Evolutionary conservation across 2,888 invertebrate genomes (phyloP).

Genomic region (Scaptomyza polygonia): DNA sequence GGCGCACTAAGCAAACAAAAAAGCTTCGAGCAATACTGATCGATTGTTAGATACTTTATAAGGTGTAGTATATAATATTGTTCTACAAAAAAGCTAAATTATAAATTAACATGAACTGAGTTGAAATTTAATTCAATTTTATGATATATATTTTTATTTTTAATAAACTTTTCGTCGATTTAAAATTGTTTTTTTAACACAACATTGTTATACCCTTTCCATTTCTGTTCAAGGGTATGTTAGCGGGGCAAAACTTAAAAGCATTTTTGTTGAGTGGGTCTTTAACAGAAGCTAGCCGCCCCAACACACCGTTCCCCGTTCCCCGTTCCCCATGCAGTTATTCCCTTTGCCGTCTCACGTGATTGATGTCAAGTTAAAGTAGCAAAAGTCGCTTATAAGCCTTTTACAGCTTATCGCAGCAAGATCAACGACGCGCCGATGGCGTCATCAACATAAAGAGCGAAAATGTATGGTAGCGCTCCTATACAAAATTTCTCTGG

Average conservation of each 20-base stretch:
- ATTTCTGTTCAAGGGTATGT: constrained; percentile 12
- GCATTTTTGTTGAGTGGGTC: constrained; percentile 67
- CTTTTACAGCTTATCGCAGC: constrained; percentile 49
- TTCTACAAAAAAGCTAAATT: too few species aligned
- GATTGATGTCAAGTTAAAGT: constrained; percentile 73
- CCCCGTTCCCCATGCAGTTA: constrained; percentile 10
- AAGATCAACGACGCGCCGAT: constrained; percentile 48
- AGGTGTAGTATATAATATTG: too few species aligned
- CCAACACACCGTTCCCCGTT: too few species aligned
- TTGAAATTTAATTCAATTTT: too few species aligned
- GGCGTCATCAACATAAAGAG: constrained; percentile 45
- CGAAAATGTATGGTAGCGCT: constrained; percentile 17
- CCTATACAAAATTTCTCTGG: constrained; percentile 7
- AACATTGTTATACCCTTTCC: background rate
- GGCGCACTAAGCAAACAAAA: constrained; percentile 11
- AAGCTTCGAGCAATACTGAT: constrained; percentile 3
- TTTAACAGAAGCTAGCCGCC: constrained; percentile 66
- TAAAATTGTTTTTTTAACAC: too few species aligned
- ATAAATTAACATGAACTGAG: too few species aligned
- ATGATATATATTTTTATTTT: too few species aligned
- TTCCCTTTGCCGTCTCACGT: constrained; percentile 31
- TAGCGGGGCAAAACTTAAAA: constrained; percentile 65
- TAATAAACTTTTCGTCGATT: too few species aligned
- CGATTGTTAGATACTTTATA: constrained; percentile 20
- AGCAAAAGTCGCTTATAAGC: constrained; percentile 56